These are phyloP conservation scores for Heterohyrax brucei DNA, from an alignment of 2,797 vertebrate species.

Conservation along the genomic window DNA sequence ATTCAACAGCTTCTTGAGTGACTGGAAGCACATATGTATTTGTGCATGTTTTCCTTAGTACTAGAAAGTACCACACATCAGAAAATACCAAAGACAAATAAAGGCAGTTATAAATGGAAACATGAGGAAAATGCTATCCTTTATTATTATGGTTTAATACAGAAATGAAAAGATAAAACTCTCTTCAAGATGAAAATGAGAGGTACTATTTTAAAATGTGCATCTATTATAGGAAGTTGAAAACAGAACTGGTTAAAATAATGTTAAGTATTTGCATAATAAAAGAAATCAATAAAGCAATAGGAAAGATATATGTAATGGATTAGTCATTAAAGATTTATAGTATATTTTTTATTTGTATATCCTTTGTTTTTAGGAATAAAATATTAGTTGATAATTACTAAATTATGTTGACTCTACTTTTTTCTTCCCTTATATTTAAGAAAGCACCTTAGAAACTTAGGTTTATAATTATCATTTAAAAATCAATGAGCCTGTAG, in stretches of 20 bases:
- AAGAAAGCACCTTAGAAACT: not conserved
- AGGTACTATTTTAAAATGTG: not conserved
- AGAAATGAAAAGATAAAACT: not conserved
- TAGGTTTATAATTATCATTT: slow-evolving; percentile 13
- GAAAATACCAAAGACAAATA: slow-evolving; percentile 26
- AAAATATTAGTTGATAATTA: slow-evolving; percentile 14
- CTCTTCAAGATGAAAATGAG: not conserved
- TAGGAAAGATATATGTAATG: not conserved
- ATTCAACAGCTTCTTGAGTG: not conserved
- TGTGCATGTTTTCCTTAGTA: not conserved
- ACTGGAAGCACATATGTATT: not conserved
- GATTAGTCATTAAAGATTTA: not conserved
- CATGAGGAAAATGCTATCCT: not conserved
- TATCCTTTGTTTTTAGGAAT: not conserved
- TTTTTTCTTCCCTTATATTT: slow-evolving; percentile 6
- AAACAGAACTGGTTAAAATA: not conserved
- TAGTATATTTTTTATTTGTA: not conserved
- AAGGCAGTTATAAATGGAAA: not conserved
- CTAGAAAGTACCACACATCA: not conserved
- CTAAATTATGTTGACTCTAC: not conserved
- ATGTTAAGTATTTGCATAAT: not conserved
- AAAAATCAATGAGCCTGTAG: slow-evolving; percentile 13
- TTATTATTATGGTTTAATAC: not conserved
- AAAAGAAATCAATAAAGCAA: slow-evolving; percentile 27
- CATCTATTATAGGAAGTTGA: not conserved